These are phyloP conservation scores for Ptychobarbus kaznakovi DNA, from an alignment of 2,797 vertebrate species.

Conservation along the genomic window DNA sequence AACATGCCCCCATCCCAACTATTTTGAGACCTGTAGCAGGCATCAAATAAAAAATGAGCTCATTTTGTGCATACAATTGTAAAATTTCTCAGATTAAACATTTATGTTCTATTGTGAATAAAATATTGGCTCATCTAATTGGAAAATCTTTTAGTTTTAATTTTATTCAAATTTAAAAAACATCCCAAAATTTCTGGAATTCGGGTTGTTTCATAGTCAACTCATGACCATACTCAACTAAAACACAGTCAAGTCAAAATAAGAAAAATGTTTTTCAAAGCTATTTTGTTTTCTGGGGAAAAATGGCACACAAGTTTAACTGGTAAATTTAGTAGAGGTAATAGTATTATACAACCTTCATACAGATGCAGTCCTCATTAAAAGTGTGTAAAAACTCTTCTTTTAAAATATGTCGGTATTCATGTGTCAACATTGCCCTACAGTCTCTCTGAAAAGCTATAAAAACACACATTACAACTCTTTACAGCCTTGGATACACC, in stretches of 20 bases:
- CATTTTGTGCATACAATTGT: no score
- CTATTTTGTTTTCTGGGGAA: neutral
- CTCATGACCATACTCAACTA: neutral
- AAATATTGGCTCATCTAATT: no score
- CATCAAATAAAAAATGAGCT: no score
- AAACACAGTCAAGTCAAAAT: neutral
- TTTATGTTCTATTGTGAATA: no score
- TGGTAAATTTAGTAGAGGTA: slow-evolving; percentile 4
- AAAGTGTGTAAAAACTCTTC: slow-evolving; percentile 21
- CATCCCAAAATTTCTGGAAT: no score
- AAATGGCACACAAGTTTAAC: neutral
- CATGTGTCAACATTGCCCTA: neutral
- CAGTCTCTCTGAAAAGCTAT: neutral
- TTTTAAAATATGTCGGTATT: slow-evolving; percentile 20
- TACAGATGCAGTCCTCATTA: slow-evolving; percentile 13
- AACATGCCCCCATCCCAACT: no score
- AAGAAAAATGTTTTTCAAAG: neutral
- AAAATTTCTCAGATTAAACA: no score
- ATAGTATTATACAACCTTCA: slow-evolving; percentile 32
- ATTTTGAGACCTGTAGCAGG: no score
- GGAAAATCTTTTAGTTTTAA: no score
- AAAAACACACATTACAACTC: neutral
- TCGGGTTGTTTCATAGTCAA: neutral
- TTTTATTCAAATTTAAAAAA: no score
- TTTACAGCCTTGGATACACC: neutral